A percentile compares a stretch with the other conserved stretches of the same genome.
These are phyloP conservation scores for Nycticebus coucang DNA, from an alignment of 2,113 vertebrate genomes.

Conservation along the genomic window DNA sequence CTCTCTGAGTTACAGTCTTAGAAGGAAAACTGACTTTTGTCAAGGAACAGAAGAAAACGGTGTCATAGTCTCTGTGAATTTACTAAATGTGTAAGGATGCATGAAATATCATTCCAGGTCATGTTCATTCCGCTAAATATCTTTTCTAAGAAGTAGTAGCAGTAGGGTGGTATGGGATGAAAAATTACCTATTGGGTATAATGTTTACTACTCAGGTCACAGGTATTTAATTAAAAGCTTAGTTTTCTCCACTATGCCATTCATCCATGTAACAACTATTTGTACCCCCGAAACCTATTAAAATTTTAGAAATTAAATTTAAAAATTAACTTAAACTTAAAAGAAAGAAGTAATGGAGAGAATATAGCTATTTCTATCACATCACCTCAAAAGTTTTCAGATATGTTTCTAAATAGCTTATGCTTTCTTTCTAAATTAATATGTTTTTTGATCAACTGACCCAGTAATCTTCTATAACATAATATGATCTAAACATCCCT, in stretches of 20 bases:
- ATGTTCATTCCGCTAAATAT: background rate
- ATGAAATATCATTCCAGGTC: background rate
- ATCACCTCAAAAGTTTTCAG: background rate
- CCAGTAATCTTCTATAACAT: background rate
- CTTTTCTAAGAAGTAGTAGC: background rate
- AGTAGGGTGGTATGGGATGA: too few relatives aligned
- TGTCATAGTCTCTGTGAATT: background rate
- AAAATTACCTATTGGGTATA: too few relatives aligned
- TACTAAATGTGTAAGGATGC: background rate
- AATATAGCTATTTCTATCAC: background rate
- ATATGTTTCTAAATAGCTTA: background rate
- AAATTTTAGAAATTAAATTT: too few relatives aligned
- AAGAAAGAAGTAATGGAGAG: background rate
- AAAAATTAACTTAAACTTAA: too few relatives aligned
- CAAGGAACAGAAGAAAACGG: background rate
- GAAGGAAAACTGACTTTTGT: background rate
- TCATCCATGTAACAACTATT: too few relatives aligned
- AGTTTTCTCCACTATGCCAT: too few relatives aligned
- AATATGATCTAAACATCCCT: background rate
- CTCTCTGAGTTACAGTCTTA: background rate
- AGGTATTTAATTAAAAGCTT: too few relatives aligned
- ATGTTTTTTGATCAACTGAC: background rate
- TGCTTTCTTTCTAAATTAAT: background rate
- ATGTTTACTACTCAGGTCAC: too few relatives aligned
- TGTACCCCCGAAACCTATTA: too few relatives aligned